Evolutionary conservation across 2,888 invertebrate genomes (phyloP), one percentile per base, ranked within the genome.

Genomic region (Dolichopus griseipennis): DNA sequence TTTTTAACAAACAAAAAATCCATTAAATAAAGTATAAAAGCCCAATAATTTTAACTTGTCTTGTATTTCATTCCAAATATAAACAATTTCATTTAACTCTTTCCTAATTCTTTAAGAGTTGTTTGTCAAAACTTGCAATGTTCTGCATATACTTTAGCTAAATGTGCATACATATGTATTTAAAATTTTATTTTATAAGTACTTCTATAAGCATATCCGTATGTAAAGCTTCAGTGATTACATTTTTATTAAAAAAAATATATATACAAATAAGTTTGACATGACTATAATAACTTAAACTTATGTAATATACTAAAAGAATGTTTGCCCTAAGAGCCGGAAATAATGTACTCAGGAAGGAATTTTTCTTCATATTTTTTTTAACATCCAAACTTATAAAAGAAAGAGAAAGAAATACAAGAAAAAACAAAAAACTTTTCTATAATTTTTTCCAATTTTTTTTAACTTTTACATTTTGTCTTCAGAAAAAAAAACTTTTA

Each of bases 191-290:
- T 27, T 27, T 4, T 27, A 27, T 27, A 27, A 4, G 5, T 27
- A 27, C 27, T 27, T 27, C 2, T 52, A 18, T 52, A 52, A 18
- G 6, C n/a, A 52, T 52, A n/a, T 15, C 1, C 6, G 15, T 52
- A 52, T 18, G 52, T 52, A 52, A 52, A 52, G 52, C 52, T 52
- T 52, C 52, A 52, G 52, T 52, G 52, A 52, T 52, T 52, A 52
- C 52, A 52, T 52, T 52, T 27, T 27, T n/a, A n/a, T 52, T 52
- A 7, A 52, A 18, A 52, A 52, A 15, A 52, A n/a, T 52, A 52
- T 52, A 52, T 41, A 41, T 15, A 41, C 9, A 41, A 52, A 18
- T 18, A 52, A 52, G 52, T 52, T 52, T 52, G 52, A 52, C 52
- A 52, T 12, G 52, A 52, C 52, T 18, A 52, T 52, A 52, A 52